phyloP scores from a whole-genome alignment of 2,797 vertebrate species.

The Amblyraja radiata region DNA sequence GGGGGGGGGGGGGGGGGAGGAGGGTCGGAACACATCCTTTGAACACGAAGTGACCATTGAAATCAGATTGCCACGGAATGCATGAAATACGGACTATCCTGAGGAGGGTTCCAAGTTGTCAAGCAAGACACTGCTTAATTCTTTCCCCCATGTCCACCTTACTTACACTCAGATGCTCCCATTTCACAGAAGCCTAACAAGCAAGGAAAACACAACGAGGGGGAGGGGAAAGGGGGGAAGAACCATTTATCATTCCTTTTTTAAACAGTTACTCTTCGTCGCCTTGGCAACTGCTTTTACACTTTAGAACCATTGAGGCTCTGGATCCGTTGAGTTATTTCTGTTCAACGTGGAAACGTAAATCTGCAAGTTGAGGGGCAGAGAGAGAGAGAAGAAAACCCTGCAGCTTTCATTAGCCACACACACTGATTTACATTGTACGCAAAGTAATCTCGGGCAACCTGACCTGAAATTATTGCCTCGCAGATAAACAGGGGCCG shows the following conservation, averaged over 20 bases:
- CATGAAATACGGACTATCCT: neutral
- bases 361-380: neutral
- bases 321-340: neutral
- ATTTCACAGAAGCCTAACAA: neutral
- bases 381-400: too few relatives aligned
- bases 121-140: neutral
- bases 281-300: neutral
- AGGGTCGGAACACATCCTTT: neutral
- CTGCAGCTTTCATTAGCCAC: neutral
- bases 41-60: constrained; percentile 21
- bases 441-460: neutral
- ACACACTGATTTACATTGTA: neutral
- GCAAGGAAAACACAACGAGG: constrained; percentile 4
- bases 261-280: neutral
- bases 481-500: constrained; percentile 4
- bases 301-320: neutral
- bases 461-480: constrained; percentile 1
- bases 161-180: constrained; percentile 17
- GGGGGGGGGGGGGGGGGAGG: too few relatives aligned
- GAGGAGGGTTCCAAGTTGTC: neutral
- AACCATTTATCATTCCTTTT: constrained; percentile 16
- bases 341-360: constrained; percentile 16
- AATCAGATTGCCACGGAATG: neutral
- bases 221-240: neutral
- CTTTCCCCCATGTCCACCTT: neutral